phyloP scores from a whole-genome alignment of 2,888 invertebrate genomes.

The Pyrochroa serraticornis region DNA sequence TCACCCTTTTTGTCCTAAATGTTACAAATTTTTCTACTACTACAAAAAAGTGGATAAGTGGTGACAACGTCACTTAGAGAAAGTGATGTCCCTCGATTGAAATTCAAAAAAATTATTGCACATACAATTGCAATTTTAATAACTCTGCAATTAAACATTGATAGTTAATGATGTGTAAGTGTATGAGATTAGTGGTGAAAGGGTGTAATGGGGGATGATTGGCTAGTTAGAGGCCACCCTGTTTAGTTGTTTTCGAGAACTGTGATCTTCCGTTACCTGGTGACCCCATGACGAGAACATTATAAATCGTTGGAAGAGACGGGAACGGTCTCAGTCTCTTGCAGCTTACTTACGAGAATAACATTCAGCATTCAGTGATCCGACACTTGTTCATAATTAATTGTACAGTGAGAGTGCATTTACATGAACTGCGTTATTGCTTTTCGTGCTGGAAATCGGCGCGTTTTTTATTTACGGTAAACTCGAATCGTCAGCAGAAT shows the following conservation, averaged over 20 bases:
- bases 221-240: too few species aligned
- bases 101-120: too few species aligned
- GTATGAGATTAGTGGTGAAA: too few species aligned
- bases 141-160: too few species aligned
- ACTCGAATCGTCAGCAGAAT: conserved; percentile 7
- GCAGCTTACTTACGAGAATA: not conserved
- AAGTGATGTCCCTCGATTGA: too few species aligned
- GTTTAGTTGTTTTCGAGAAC: not conserved
- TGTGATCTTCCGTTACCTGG: conserved; percentile 26
- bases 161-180: too few species aligned
- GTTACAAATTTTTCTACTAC: too few species aligned
- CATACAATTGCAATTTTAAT: too few species aligned
- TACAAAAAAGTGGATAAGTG: too few species aligned
- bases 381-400: conserved; percentile 11
- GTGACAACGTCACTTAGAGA: too few species aligned
- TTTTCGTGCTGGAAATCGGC: conserved; percentile 12
- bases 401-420: conserved; percentile 27
- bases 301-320: conserved; percentile 23
- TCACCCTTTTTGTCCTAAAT: too few species aligned
- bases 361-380: conserved; percentile 16
- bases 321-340: conserved; percentile 26
- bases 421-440: conserved; percentile 20
- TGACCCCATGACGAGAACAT: conserved; percentile 28
- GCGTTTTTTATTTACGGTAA: not conserved
- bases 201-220: too few species aligned